Evolutionary conservation across 2,797 vertebrate genomes (phyloP).

Genomic region (Paramormyrops hopkinsi): DNA sequence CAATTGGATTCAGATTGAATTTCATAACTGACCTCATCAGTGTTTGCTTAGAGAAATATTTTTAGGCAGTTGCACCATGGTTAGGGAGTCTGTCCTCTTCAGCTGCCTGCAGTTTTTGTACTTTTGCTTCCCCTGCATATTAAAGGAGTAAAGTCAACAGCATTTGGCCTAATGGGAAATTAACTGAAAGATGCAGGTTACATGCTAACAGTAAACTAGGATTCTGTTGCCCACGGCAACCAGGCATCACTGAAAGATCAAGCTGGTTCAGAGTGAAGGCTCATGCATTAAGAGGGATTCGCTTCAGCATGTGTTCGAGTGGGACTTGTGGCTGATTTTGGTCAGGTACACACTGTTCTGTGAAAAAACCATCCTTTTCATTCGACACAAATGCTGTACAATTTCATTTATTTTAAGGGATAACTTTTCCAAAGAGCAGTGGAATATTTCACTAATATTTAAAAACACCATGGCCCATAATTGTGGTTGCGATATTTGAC

Average conservation of each 20-base stretch:
- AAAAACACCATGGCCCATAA: not conserved
- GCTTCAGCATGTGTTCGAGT: not conserved
- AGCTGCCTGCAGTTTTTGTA: not conserved
- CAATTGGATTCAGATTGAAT: not conserved
- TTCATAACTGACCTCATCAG: not conserved
- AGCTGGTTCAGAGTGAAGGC: not conserved
- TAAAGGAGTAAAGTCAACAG: not conserved
- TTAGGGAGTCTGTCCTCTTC: not conserved
- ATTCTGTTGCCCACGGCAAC: not conserved
- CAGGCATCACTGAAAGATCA: not conserved
- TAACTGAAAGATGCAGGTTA: not conserved
- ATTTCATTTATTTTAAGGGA: not conserved
- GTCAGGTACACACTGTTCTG: not conserved
- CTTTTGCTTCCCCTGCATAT: not conserved
- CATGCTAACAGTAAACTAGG: not conserved
- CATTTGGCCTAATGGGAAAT: not conserved
- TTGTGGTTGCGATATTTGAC: not conserved
- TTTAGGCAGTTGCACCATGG: not conserved
- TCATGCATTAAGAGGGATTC: not conserved
- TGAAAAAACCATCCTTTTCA: not conserved
- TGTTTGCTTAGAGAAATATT: not conserved
- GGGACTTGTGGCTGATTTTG: not conserved
- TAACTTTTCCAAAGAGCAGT: not conserved
- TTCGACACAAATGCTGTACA: not conserved
- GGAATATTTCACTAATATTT: not conserved